Conservation (phyloP, 2,888 invertebrate species). For the Stenotaenia linearis region DNA sequence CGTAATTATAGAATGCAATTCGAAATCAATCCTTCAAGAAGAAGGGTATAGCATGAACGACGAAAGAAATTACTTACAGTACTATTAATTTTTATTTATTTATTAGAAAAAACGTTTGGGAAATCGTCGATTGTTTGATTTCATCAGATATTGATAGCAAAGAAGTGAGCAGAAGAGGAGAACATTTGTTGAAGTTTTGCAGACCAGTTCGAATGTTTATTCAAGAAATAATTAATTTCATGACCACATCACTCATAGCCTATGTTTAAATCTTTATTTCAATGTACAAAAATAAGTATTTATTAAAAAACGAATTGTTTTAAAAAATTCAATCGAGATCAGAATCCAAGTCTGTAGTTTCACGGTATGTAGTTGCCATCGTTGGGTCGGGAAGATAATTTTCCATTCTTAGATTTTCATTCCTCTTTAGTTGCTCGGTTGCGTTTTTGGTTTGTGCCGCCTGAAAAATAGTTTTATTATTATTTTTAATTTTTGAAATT, state of each 20-base stretch:
- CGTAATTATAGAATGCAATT: background rate
- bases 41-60: background rate
- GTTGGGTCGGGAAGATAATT: background rate
- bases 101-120: background rate
- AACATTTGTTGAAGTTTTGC: background rate
- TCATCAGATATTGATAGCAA: slow-evolving; percentile 2
- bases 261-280: background rate
- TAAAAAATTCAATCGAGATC: background rate
- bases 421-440: too few relatives aligned
- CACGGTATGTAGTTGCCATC: background rate
- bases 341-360: background rate
- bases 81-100: background rate
- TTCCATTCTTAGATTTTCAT: too few relatives aligned
- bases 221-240: slow-evolving; percentile 2
- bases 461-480: too few relatives aligned
- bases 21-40: background rate
- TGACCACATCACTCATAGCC: background rate
- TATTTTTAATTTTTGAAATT: too few relatives aligned
- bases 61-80: background rate
- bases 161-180: background rate
- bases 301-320: background rate
- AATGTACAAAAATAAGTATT: too few relatives aligned
- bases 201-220: background rate
- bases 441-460: too few relatives aligned
- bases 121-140: background rate